Percentiles rank a stretch among this genome's conserved stretches.
phyloP scores from a whole-genome alignment of 2,113 vertebrate species.

The Podarcis muralis region DNA sequence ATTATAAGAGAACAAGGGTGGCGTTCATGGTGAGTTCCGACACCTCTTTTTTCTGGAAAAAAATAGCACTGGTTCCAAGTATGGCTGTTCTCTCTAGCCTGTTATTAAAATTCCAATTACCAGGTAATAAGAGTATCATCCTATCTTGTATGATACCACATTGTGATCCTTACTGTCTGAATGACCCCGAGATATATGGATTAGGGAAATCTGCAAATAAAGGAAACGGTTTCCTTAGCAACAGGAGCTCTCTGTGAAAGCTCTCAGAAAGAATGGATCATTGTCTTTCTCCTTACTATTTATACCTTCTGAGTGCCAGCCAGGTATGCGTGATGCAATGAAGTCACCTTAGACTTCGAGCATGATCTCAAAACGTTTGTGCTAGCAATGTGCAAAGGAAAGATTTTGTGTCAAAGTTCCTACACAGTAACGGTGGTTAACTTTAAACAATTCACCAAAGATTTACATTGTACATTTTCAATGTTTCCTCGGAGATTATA shows the following conservation, averaged over 20 bases:
- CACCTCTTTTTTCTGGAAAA: too few species aligned
- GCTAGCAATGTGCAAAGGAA: neutral
- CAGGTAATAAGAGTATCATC: neutral
- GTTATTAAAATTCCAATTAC: neutral
- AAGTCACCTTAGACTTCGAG: conserved; percentile 44
- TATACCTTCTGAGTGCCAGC: conserved; percentile 22
- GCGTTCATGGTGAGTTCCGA: too few species aligned
- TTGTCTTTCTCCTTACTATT: conserved; percentile 41
- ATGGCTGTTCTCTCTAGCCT: neutral
- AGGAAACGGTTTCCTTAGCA: conserved; percentile 57
- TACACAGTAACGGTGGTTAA: conserved; percentile 31
- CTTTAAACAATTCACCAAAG: conserved; percentile 29
- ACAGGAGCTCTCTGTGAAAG: conserved; percentile 46
- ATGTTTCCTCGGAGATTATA: conserved; percentile 13
- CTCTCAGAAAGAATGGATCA: conserved; percentile 33
- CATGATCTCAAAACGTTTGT: conserved; percentile 22
- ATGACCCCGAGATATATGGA: neutral
- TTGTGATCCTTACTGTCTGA: conserved; percentile 14
- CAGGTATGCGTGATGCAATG: neutral
- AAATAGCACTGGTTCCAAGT: neutral
- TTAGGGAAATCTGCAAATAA: conserved; percentile 38
- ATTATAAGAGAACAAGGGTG: too few species aligned
- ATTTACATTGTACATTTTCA: conserved; percentile 6
- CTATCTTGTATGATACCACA: neutral
- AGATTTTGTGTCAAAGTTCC: neutral